Evolutionary conservation across 64 coral and sea anemone species (phyloP).

Genomic region (Montipora efflorescens): DNA sequence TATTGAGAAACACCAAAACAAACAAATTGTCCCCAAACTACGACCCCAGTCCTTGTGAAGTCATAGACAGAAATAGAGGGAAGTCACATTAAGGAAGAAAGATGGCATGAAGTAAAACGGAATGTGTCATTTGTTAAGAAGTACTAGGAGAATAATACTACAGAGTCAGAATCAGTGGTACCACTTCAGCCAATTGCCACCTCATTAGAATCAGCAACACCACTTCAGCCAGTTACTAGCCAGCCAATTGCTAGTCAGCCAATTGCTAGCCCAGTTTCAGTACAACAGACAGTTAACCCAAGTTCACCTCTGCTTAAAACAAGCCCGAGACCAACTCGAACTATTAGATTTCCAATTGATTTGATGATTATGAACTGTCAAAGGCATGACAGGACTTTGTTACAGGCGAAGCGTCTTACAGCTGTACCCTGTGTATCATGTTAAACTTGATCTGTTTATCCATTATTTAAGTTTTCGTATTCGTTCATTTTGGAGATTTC

Average conservation of each 20-base stretch:
- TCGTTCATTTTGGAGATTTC: neutral
- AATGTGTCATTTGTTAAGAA: conserved; percentile 15
- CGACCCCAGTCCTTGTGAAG: conserved; percentile 22
- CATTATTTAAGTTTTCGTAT: neutral
- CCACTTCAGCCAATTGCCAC: neutral
- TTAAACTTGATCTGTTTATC: neutral
- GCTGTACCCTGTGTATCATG: neutral
- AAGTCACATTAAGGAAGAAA: neutral
- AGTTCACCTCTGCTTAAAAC: no score
- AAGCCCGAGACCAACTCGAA: conserved; percentile 21
- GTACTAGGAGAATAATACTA: neutral
- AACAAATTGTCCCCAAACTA: neutral
- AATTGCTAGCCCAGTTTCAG: neutral
- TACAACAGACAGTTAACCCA: neutral
- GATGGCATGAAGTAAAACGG: no score
- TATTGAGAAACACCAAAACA: neutral
- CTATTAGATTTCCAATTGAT: neutral
- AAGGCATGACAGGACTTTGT: neutral
- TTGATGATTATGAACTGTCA: neutral
- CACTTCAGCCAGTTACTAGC: neutral
- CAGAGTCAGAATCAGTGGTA: no score
- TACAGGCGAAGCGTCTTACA: neutral
- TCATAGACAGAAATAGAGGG: neutral
- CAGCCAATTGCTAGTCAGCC: neutral
- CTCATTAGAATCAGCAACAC: neutral